These are phyloP conservation scores for Pelecanoides urinatrix DNA, from an alignment of 2,113 vertebrate species.

Conservation along the genomic window DNA sequence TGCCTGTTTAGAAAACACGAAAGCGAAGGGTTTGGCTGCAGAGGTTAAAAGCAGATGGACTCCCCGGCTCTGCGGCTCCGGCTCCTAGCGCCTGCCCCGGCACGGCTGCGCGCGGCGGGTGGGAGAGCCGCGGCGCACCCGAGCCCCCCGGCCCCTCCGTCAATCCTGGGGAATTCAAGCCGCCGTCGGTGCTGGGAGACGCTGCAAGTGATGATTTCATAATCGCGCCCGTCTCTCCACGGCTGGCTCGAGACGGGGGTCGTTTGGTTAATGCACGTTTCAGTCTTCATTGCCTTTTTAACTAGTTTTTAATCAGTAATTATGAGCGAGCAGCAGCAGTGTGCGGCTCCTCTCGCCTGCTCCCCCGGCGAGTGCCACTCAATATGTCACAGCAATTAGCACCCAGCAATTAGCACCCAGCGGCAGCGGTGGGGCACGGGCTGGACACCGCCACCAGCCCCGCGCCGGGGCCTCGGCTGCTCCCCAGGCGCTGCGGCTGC, in stretches of 20 bases:
- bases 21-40: not conserved
- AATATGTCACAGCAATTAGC: constrained; percentile 84
- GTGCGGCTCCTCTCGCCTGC: constrained; percentile 64
- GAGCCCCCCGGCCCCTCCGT: not conserved
- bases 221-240: constrained; percentile 35
- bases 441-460: not conserved
- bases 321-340: constrained; percentile 81
- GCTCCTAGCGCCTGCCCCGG: not conserved
- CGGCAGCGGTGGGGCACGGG: not conserved
- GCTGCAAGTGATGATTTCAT: constrained; percentile 47
- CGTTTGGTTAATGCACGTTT: constrained; percentile 86
- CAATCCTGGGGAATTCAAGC: constrained; percentile 55
- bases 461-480: rapidly evolving
- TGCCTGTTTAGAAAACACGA: not conserved
- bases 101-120: rapidly evolving
- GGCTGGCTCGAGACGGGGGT: constrained; percentile 67
- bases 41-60: not conserved
- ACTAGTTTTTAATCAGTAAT: constrained; percentile 93
- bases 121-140: not conserved
- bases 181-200: not conserved
- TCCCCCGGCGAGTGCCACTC: constrained; percentile 75
- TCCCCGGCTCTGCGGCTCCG: not conserved
- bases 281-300: constrained; percentile 87
- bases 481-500: not conserved
- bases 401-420: constrained; percentile 74